Evolutionary conservation across 2,888 invertebrate species (phyloP).

Genomic region (Piscicola geometra): DNA sequence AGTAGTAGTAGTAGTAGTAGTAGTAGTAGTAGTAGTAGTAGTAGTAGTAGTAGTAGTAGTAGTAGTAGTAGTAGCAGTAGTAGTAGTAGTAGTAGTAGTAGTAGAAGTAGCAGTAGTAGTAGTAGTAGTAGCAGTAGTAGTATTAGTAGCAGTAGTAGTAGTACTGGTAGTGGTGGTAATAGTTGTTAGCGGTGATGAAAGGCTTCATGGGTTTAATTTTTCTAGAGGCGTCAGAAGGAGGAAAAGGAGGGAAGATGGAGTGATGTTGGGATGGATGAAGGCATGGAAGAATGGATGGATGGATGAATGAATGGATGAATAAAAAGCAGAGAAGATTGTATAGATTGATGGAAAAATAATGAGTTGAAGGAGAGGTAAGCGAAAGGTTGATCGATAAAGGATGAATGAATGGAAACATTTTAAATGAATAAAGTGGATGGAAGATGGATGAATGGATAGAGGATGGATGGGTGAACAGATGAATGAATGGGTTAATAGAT

Average conservation of each 20-base stretch:
- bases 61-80: slow-evolving; percentile 2
- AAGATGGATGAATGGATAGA: background rate
- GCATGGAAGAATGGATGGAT: no score
- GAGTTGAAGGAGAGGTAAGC: no score
- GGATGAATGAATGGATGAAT: no score
- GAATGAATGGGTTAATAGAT: no score
- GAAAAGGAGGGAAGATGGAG: no score
- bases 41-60: background rate
- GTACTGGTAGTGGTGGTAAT: slow-evolving; percentile 21
- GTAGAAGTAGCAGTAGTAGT: slow-evolving; percentile 26
- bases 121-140: slow-evolving; percentile 24
- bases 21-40: background rate
- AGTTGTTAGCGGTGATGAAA: no score
- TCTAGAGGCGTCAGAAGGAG: no score
- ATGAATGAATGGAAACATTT: slow-evolving; percentile 3
- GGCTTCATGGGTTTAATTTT: no score
- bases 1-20: background rate
- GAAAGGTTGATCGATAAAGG: no score
- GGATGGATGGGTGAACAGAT: background rate
- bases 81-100: slow-evolving; percentile 26
- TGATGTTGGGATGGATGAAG: no score
- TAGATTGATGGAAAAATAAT: no score
- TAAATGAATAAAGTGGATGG: background rate
- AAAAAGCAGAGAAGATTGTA: no score
- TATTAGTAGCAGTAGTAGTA: slow-evolving; percentile 24